Base-by-base conservation (phyloP, 1,140 invertebrate species). In the Heliconius hewitsoni region DNA sequence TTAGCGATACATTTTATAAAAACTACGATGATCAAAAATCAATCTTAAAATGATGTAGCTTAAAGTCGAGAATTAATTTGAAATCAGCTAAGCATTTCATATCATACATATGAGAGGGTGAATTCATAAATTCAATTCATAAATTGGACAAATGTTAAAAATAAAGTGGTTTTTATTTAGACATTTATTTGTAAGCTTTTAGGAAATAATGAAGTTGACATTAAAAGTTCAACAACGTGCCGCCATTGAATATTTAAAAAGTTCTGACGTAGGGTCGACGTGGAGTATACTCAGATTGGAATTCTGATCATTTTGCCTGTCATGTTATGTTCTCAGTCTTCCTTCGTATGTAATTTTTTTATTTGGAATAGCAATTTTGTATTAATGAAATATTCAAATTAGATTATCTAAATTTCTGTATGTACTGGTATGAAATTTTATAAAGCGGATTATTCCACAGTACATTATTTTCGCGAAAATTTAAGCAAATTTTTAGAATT, bases 151-250 rank as follows among this genome's bases (percentile, higher is more conserved):
- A 39, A 72, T 72, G 71, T 72, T 42, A 19, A 39, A 72, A 72
- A 72, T 72, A 72, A 72, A 72, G 27, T 23, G 60, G 71, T 18
- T 72, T 72, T 72, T 72, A 72, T 72, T 72, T 39, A 39, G 71
- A 72, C 71, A 72, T 66, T 66, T 66, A 66, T 66, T 30, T 66
- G 60, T 66, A 66, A 66, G 60, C 60, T 66, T 66, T 30, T 66
- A 66, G 60, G 11, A 66, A 66, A 66, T 66, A 66, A 66, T 66
- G 13, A 66, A 66, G 60, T 66, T 30, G 18, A 66, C 60, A 66
- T 66, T 66, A 30, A 66, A 66, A 16, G 27, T 66, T 66, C 13
- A 30, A 66, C 60, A 66, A 66, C 60, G 13, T 66, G 13, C 60
- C 9, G 27, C 11, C 60, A 66, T 30, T 66, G 60, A 66, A 66